Evolutionary conservation across 2,888 invertebrate species (phyloP), one percentile per base, ranked within the genome.

Genomic region (Vanessa cardui): DNA sequence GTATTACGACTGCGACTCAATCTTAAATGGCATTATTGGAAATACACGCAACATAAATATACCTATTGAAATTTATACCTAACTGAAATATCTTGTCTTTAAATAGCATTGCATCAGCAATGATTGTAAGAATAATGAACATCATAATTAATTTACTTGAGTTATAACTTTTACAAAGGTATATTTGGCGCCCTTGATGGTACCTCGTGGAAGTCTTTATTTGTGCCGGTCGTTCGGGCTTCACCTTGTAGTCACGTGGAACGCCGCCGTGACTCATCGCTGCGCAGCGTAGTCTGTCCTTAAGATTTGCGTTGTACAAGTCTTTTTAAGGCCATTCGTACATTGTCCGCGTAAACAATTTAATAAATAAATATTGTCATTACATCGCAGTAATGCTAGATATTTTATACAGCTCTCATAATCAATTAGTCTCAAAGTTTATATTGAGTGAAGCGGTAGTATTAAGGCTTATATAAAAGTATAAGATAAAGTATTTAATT

Each of bases 171-270:
- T 58, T 46, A 60, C 31, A n/a, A 45, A 44, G 54, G 33, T 58
- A 18, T 47, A 64, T 46, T 45, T 31, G 60, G 18, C 39, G 59
- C 31, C 65, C 60, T 66, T 58, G 56, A 3, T 61, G 39, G 18
- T 31, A 21, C 62, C 68, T 52, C 58, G 64, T 59, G 67, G 21
- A 58, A 4, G n/a, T 49, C 39, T 59, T 44, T 59, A 45, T 46
- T 67, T 64, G 69, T 64, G 58, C 78, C 80, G 75, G 76, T 76
- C 79, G 76, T 76, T 79, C 77, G 79, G 74, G 82, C 79, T 79
- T 87, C 78, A 85, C 88, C 88, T 90, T 87, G 88, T 81, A 81
- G 82, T 88, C 87, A 87, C 86, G 86, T 87, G 86, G 76, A 71
- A 66, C 20, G 59, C 46, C 73, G 62, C 62, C 72, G 77, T 89